Evolutionary conservation across 2,797 vertebrate genomes (phyloP).

Genomic region (Myioborus melanocephalus): DNA sequence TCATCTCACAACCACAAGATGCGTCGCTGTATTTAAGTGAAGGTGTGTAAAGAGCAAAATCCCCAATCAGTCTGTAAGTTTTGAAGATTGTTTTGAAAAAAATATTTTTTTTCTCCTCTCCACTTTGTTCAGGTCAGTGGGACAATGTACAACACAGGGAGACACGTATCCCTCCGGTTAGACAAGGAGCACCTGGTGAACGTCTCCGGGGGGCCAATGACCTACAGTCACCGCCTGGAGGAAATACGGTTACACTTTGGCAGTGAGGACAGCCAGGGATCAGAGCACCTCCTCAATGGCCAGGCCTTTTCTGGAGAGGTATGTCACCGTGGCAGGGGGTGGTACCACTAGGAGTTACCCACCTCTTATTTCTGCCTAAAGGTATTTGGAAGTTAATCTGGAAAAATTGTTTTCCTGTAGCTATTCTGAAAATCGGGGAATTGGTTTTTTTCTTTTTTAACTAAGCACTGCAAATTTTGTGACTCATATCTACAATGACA

Average conservation of each 20-base stretch:
- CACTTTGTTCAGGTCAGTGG: slow-evolving; percentile 85
- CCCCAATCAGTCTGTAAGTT: not conserved
- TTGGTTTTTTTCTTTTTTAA: fast-evolving
- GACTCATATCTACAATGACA: not conserved
- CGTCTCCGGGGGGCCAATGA: slow-evolving; percentile 96
- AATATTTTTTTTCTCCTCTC: not conserved
- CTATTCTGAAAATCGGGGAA: not conserved
- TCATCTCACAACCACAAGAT: not conserved
- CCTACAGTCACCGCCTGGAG: slow-evolving; percentile 95
- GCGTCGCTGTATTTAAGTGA: not conserved
- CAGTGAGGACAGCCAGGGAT: slow-evolving; percentile 94
- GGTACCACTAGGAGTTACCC: not conserved
- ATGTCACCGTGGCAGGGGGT: not conserved
- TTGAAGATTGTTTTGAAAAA: not conserved
- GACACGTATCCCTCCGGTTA: slow-evolving; percentile 92
- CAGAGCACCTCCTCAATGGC: slow-evolving; percentile 95
- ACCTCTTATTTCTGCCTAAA: not conserved
- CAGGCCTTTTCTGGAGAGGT: slow-evolving; percentile 99
- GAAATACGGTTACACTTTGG: slow-evolving; percentile 97
- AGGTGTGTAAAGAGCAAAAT: not conserved
- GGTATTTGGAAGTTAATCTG: not conserved
- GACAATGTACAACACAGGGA: slow-evolving; percentile 98
- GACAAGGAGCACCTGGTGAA: slow-evolving; percentile 99
- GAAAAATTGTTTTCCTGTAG: not conserved
- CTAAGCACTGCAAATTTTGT: too few relatives aligned